phyloP scores from a whole-genome alignment of 2,113 vertebrate species.

The Neolamprologus brichardi region DNA sequence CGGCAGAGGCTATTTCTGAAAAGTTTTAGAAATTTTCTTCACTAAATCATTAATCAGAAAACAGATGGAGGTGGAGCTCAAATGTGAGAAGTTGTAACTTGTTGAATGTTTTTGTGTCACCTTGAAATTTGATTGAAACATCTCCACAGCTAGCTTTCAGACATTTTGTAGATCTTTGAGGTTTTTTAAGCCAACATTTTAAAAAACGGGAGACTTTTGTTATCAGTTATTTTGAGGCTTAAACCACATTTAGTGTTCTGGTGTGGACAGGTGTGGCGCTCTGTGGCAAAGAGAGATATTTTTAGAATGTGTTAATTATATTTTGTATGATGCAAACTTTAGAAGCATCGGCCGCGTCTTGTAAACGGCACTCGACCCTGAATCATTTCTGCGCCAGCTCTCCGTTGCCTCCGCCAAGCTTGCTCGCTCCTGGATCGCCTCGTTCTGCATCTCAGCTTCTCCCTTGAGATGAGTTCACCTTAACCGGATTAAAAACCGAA shows the following conservation, averaged over 20 bases:
- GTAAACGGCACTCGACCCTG: neutral
- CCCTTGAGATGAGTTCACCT: neutral
- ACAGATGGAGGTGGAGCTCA: neutral
- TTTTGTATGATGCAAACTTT: neutral
- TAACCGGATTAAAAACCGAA: neutral
- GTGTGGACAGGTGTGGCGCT: neutral
- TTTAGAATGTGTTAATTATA: neutral
- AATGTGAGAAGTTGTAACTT: neutral
- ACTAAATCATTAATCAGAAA: neutral
- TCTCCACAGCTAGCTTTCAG: neutral
- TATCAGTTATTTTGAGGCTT: neutral
- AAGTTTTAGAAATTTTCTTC: neutral
- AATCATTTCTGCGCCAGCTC: neutral
- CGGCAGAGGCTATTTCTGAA: neutral
- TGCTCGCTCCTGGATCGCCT: neutral
- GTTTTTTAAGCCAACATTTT: neutral
- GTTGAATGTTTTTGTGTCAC: neutral
- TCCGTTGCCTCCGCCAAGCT: constrained; percentile 4
- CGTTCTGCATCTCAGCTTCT: neutral
- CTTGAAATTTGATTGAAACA: neutral
- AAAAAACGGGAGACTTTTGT: neutral
- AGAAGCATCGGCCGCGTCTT: neutral
- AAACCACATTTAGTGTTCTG: neutral
- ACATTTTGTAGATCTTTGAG: neutral
- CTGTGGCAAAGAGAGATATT: neutral